Evolutionary conservation across 2,888 invertebrate species (phyloP).

Genomic region (Dascillus cervinus): DNA sequence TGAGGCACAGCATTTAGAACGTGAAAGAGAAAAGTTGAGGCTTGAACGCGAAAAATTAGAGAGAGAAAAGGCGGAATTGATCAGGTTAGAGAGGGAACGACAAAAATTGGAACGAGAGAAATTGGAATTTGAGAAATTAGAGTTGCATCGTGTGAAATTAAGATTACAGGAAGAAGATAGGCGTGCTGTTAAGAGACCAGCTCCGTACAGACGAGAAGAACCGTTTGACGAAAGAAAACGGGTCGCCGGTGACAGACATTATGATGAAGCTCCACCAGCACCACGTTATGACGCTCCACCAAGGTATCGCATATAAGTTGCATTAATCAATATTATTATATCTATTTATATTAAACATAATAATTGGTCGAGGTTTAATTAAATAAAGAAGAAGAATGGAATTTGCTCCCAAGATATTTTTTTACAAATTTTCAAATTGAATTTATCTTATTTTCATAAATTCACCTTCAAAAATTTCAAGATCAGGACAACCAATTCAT

Average conservation of each 20-base stretch:
- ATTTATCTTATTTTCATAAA: too few relatives aligned
- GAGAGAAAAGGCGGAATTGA: slow-evolving; percentile 76
- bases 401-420: too few relatives aligned
- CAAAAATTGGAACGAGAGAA: slow-evolving; percentile 57
- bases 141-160: slow-evolving; percentile 73
- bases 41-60: slow-evolving; percentile 83
- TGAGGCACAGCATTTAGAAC: slow-evolving; percentile 73
- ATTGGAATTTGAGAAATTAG: slow-evolving; percentile 65
- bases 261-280: slow-evolving; percentile 52
- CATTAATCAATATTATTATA: slow-evolving; percentile 1
- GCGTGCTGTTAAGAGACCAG: slow-evolving; percentile 48
- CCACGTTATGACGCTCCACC: slow-evolving; percentile 50
- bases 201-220: slow-evolving; percentile 40
- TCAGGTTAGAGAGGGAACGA: slow-evolving; percentile 76
- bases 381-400: too few relatives aligned
- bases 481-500: too few relatives aligned
- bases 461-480: too few relatives aligned
- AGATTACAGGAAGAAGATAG: slow-evolving; percentile 53
- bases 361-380: too few relatives aligned
- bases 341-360: too few relatives aligned
- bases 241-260: slow-evolving; percentile 33
- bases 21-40: slow-evolving; percentile 73
- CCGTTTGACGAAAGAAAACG: slow-evolving; percentile 36
- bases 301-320: slow-evolving; percentile 16
- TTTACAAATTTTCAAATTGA: too few relatives aligned